Evolutionary conservation across 1,140 invertebrate species (phyloP).

Genomic region (Apis cerana): DNA sequence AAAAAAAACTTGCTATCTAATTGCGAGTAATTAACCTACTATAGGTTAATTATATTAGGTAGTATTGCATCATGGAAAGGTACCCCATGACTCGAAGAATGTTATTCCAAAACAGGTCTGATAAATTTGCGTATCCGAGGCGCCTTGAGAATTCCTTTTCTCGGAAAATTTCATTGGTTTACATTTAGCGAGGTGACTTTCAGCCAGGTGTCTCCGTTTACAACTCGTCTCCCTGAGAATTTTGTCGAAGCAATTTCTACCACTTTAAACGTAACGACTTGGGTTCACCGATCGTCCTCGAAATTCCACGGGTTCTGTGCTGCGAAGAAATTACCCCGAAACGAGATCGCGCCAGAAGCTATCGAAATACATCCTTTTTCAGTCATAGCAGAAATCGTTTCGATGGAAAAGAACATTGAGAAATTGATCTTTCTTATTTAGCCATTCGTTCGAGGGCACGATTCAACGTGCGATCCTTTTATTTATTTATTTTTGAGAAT

Average conservation of each 20-base stretch:
- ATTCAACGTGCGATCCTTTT: conserved; percentile 3
- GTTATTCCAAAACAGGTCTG: neutral
- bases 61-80: neutral
- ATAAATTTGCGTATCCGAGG: conserved; percentile 6
- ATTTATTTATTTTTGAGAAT: conserved; percentile 5
- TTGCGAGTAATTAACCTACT: neutral
- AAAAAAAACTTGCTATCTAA: too few species aligned
- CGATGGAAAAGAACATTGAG: conserved; percentile 18
- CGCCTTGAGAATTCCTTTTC: neutral
- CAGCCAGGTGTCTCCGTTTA: neutral
- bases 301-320: conserved; percentile 33
- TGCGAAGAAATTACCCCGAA: conserved; percentile 12
- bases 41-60: neutral
- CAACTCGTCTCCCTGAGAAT: neutral
- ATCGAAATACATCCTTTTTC: conserved; percentile 39
- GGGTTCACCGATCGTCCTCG: conserved; percentile 48
- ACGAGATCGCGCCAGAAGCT: neutral
- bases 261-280: neutral
- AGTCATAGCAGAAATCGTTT: neutral
- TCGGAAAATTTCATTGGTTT: conserved; percentile 4
- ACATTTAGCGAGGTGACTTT: conserved; percentile 6
- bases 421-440: conserved; percentile 37
- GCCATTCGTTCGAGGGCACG: neutral
- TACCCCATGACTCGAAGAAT: neutral
- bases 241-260: neutral